Percentiles rank a stretch among this genome's conserved stretches.
phyloP scores from a whole-genome alignment of 1,140 invertebrate genomes.

The Drosophila bipectinata region DNA sequence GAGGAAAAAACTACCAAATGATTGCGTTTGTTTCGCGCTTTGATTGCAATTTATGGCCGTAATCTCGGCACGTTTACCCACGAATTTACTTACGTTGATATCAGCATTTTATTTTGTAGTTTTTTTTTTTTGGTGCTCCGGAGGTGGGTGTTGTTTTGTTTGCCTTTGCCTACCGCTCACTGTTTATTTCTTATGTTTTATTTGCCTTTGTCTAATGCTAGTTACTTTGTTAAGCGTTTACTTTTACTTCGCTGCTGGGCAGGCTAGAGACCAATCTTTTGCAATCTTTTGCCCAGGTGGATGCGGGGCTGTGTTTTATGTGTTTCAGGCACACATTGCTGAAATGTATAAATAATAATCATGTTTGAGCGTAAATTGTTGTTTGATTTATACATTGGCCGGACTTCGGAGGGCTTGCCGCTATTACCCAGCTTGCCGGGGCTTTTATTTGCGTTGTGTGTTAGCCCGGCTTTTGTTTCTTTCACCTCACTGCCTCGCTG shows the following conservation, averaged over 20 bases:
- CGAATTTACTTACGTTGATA: slow-evolving; percentile 77
- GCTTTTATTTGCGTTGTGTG: slow-evolving; percentile 16
- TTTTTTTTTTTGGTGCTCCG: slow-evolving; percentile 27
- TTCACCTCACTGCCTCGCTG: slow-evolving; percentile 21
- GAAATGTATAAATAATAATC: slow-evolving; percentile 71
- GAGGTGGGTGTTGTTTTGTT: slow-evolving; percentile 59
- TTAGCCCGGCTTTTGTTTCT: slow-evolving; percentile 19
- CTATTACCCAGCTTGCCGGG: slow-evolving; percentile 30
- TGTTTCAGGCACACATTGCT: slow-evolving; percentile 74
- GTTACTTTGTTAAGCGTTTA: slow-evolving; percentile 58
- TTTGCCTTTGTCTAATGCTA: slow-evolving; percentile 57
- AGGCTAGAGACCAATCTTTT: slow-evolving; percentile 51
- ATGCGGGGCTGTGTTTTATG: slow-evolving; percentile 36
- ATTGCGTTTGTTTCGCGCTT: slow-evolving; percentile 40
- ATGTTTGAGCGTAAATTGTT: slow-evolving; percentile 66
- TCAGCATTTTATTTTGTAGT: slow-evolving; percentile 66
- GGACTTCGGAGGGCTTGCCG: slow-evolving; percentile 49
- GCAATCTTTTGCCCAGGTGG: slow-evolving; percentile 62
- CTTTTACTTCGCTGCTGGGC: slow-evolving; percentile 58
- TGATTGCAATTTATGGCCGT: slow-evolving; percentile 62
- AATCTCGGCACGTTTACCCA: slow-evolving; percentile 42
- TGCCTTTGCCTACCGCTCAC: slow-evolving; percentile 16
- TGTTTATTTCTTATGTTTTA: slow-evolving; percentile 41
- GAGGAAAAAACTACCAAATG: slow-evolving; percentile 15
- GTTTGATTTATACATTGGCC: slow-evolving; percentile 63